These are phyloP conservation scores for Oligia latruncula DNA, from an alignment of 2,888 invertebrate species.

Conservation along the genomic window DNA sequence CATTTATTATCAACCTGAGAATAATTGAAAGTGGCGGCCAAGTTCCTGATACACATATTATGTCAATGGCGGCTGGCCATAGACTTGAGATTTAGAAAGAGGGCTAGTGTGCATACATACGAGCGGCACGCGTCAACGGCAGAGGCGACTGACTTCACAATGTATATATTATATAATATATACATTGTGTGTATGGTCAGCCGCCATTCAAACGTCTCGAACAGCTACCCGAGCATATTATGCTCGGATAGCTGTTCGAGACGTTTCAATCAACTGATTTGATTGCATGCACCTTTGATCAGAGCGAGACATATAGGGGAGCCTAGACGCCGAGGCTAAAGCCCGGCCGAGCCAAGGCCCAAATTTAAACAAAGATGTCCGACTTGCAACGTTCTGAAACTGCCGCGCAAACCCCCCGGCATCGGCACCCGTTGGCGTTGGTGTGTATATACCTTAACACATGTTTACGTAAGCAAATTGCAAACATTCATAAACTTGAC, in stretches of 20 bases:
- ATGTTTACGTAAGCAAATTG: slow-evolving; percentile 7
- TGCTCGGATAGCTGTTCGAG: neutral
- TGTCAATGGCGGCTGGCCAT: neutral
- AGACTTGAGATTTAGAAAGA: no score
- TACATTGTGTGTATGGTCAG: no score
- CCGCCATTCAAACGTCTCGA: no score
- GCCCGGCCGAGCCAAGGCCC: neutral
- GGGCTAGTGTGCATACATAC: no score
- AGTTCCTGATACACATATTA: neutral
- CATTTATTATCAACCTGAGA: neutral
- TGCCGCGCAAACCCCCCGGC: neutral
- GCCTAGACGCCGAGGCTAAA: neutral
- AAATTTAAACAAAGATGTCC: neutral
- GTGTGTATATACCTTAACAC: neutral
- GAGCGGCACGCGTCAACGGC: no score
- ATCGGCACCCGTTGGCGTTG: no score
- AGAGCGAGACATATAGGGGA: neutral
- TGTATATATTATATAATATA: no score
- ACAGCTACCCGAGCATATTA: neutral
- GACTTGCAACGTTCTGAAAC: neutral
- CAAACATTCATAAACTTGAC: slow-evolving; percentile 6
- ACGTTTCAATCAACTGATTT: slow-evolving; percentile 20
- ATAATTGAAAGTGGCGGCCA: slow-evolving; percentile 16
- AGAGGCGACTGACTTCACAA: no score
- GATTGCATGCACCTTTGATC: slow-evolving; percentile 17